Evolutionary conservation across 1,140 invertebrate genomes (phyloP).

Genomic region (Nasonia longicornis): DNA sequence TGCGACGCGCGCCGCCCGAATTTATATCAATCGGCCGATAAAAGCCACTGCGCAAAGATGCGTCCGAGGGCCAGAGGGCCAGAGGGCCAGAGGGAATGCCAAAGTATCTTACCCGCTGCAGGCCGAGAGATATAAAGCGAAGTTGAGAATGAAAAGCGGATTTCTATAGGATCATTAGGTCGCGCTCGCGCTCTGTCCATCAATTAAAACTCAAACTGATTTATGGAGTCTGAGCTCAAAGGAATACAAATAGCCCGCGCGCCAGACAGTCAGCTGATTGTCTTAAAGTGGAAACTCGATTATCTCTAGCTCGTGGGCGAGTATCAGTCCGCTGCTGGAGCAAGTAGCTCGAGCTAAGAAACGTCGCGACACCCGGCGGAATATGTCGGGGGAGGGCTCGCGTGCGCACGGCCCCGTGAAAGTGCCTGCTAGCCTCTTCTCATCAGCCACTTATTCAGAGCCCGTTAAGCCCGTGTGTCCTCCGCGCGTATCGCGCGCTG

Average conservation of each 20-base stretch:
- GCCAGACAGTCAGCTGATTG: conserved; percentile 12
- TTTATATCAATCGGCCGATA: background rate
- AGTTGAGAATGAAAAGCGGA: conserved; percentile 10
- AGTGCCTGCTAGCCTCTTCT: conserved; percentile 51
- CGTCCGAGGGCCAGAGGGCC: no score
- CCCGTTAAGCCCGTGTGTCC: conserved; percentile 53
- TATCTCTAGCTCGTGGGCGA: background rate
- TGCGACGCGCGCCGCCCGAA: background rate
- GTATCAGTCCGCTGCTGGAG: background rate
- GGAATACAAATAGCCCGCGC: conserved; percentile 13
- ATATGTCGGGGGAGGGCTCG: conserved; percentile 10
- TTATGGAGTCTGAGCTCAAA: conserved; percentile 10
- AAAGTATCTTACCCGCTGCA: background rate
- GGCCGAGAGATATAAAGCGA: background rate
- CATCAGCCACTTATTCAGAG: conserved; percentile 59
- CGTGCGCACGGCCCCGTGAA: conserved; percentile 43
- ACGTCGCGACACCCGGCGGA: background rate
- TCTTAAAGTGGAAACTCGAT: conserved; percentile 16
- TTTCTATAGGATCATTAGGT: conserved; percentile 9
- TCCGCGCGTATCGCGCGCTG: background rate
- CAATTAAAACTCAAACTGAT: conserved; percentile 12
- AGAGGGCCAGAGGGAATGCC: no score
- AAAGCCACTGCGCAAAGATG: no score
- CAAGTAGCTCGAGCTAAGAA: background rate
- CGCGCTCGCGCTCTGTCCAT: background rate